A percentile compares a stretch with the other conserved stretches of the same genome.
Conservation (phyloP, 2,797 vertebrate genomes). For the Schizopygopsis malacanthus region DNA sequence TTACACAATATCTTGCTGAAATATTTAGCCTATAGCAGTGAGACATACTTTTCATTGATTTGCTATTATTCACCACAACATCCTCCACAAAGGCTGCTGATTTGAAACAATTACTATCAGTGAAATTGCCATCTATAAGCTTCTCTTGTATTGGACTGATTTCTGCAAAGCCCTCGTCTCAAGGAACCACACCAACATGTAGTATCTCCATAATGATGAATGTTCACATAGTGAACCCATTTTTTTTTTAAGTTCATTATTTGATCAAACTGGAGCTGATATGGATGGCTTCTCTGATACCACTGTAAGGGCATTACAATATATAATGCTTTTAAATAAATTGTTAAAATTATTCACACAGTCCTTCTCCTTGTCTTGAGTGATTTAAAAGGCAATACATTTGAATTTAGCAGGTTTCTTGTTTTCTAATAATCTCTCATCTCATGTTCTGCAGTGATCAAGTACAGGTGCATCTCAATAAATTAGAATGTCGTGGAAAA, state of each 20-base stretch:
- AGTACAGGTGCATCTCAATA: not conserved
- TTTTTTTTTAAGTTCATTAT: not conserved
- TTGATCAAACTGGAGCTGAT: not conserved
- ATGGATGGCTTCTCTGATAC: not conserved
- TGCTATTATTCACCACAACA: conserved; percentile 1
- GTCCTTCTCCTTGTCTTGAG: not conserved
- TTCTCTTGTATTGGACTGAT: not conserved
- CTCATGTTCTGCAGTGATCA: not conserved
- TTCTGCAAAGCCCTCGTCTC: conserved; percentile 4
- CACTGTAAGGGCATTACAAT: too few relatives aligned
- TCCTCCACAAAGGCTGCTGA: conserved; percentile 8
- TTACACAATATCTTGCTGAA: conserved; percentile 1
- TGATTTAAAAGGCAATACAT: not conserved
- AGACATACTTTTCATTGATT: conserved; percentile 12
- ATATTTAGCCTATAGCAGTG: not conserved
- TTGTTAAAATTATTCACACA: not conserved
- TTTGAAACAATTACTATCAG: conserved; percentile 6
- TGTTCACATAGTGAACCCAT: not conserved
- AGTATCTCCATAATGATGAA: not conserved
- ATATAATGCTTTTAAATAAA: not conserved
- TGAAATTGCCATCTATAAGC: conserved; percentile 13
- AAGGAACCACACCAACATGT: not conserved
- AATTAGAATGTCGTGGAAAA: too few relatives aligned
- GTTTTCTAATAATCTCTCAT: not conserved
- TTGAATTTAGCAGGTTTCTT: not conserved